Evolutionary conservation across 64 coral and sea anemone genomes (phyloP).

Genomic region (Pachyseris speciosa): DNA sequence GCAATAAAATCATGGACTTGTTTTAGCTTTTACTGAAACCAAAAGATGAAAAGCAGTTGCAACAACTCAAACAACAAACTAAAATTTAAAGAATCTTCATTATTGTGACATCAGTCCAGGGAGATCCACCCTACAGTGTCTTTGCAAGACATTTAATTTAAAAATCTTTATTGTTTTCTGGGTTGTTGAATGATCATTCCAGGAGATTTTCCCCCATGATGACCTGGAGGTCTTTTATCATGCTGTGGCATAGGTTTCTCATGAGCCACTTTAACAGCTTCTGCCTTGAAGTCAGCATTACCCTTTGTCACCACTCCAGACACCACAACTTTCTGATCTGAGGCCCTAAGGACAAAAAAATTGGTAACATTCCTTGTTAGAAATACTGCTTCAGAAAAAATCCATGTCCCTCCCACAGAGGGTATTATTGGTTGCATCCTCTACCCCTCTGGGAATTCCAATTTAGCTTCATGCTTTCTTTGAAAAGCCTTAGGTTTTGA

Average conservation of each 20-base stretch:
- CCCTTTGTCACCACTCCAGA: constrained; percentile 88
- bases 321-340: constrained; percentile 56
- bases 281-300: constrained; percentile 84
- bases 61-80: background rate
- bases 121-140: background rate
- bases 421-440: too few species aligned
- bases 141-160: constrained; percentile 30
- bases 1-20: background rate
- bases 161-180: constrained; percentile 78
- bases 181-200: constrained; percentile 82
- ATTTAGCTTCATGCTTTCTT: too few species aligned
- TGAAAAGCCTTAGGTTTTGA: too few species aligned
- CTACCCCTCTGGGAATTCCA: too few species aligned
- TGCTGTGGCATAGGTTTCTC: constrained; percentile 88
- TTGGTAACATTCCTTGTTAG: background rate
- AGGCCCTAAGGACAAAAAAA: constrained; percentile 5
- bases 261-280: constrained; percentile 87
- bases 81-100: background rate
- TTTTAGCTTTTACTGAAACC: background rate
- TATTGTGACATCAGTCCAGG: background rate
- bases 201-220: constrained; percentile 38
- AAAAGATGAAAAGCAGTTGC: background rate
- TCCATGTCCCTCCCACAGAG: too few species aligned
- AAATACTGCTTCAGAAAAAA: too few species aligned
- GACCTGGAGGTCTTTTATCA: constrained; percentile 78